These are phyloP conservation scores for Lycaena phlaeas DNA, from an alignment of 2,888 invertebrate genomes.

Conservation along the genomic window DNA sequence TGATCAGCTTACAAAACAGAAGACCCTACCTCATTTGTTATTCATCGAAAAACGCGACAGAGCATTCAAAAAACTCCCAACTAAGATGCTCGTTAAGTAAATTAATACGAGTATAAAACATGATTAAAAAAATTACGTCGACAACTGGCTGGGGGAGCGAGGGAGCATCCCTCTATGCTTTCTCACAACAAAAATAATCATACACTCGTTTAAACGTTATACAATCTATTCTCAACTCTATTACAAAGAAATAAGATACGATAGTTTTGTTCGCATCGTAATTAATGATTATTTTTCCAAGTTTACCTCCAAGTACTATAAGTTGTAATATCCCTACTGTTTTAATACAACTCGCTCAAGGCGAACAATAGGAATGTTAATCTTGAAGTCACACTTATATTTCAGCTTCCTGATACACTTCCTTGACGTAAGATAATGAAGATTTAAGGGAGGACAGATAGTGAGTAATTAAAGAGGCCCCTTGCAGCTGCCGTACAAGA, in stretches of 20 bases:
- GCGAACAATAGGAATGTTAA: constrained; percentile 66
- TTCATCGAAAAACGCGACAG: constrained; percentile 61
- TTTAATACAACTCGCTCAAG: constrained; percentile 53
- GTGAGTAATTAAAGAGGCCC: no score
- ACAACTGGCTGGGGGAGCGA: constrained; percentile 40
- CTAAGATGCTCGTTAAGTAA: constrained; percentile 66
- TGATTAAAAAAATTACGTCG: constrained; percentile 71
- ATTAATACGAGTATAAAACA: constrained; percentile 71
- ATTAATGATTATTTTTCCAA: constrained; percentile 35
- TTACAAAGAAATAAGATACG: constrained; percentile 11
- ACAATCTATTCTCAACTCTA: constrained; percentile 25
- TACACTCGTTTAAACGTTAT: constrained; percentile 14
- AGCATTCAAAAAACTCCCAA: constrained; percentile 45
- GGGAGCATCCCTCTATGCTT: constrained; percentile 58
- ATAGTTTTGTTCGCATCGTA: constrained; percentile 11
- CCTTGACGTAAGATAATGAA: not conserved
- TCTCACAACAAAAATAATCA: constrained; percentile 31
- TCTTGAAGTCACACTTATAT: constrained; percentile 38
- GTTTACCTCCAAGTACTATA: constrained; percentile 63
- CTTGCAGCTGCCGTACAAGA: no score
- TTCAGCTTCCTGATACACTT: constrained; percentile 35
- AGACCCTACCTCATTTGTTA: constrained; percentile 49
- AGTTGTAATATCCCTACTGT: constrained; percentile 63
- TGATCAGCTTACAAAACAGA: constrained; percentile 32
- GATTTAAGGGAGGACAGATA: constrained; percentile 4